These are phyloP conservation scores for Lepidurus packardi DNA, from an alignment of 1,140 invertebrate species.

Conservation along the genomic window DNA sequence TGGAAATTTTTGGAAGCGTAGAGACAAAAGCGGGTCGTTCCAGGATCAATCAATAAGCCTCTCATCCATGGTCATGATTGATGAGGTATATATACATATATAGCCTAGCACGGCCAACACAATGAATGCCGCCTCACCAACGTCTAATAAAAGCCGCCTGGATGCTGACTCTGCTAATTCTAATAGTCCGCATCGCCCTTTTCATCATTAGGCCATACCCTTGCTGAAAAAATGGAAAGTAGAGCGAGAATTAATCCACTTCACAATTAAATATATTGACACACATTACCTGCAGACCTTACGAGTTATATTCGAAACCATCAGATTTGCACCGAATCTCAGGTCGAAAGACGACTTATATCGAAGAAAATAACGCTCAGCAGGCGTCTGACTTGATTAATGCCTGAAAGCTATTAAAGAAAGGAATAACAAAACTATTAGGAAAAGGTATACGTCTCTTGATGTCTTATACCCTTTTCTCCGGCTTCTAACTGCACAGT, in stretches of 20 bases:
- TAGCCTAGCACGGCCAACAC: conserved; percentile 8
- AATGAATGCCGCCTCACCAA: neutral
- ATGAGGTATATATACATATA: neutral
- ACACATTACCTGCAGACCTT: neutral
- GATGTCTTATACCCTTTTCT: neutral
- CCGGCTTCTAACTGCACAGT: neutral
- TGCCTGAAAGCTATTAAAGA: neutral
- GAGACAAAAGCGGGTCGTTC: conserved; percentile 9
- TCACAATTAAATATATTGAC: neutral
- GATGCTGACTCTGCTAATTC: neutral
- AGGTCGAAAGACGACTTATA: neutral
- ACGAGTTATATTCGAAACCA: neutral
- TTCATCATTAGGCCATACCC: neutral
- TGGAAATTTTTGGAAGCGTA: neutral
- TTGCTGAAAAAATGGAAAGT: neutral
- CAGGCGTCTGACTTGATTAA: conserved; percentile 9
- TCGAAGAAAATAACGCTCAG: neutral
- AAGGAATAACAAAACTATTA: conserved; percentile 11
- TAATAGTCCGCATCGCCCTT: neutral
- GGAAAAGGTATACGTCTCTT: neutral
- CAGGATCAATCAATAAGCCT: neutral
- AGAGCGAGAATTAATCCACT: neutral
- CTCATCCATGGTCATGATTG: conserved; percentile 5
- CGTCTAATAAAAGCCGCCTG: conserved; percentile 5
- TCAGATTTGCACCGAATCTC: neutral